Evolutionary conservation across 2,113 vertebrate species (phyloP), one percentile per base, ranked within the genome.

Genomic region (Sander lucioperca): DNA sequence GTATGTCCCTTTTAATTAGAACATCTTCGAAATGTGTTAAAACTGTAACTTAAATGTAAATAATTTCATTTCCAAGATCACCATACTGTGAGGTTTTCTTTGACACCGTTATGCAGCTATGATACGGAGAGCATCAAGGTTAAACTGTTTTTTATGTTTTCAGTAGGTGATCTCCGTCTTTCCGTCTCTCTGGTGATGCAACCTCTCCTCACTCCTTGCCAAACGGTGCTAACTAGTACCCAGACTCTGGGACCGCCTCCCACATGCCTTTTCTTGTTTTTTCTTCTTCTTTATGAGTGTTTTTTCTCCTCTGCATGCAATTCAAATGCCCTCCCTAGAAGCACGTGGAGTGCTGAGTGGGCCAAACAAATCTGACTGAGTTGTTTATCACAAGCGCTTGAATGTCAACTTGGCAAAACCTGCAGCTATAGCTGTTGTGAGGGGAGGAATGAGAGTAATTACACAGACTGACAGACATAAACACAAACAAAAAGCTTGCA

Each of bases 391-490:
- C 79, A 51, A 65, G 62, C 58, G 47, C 73, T 88, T 69, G 77
- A 88, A 90, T 88, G 89, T 91, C 86, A 90, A 81, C 88, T 89
- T 83, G 83, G 86, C 86, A 86, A 84, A 90, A 91, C 90, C 92
- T 90, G 87, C 86, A 94, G 92, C 91, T 87, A 89, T 70, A n/a
- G 77, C 84, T 79, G 86, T 36, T 91, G 82, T 82, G 85, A 82
- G 82, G 80, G 88, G 76, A 89, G 83, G 69, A 91, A 88, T 79
- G 87, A 83, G 89, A 88, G 85, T 86, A 88, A 93, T 92, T 84
- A 92, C 90, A 76, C 88, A 89, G 78, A 86, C 87, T 85, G 85
- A 88, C 88, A 91, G 61, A 91, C 88, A 79, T 80, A 89, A 69
- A 86, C 81, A 85, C 88, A 86, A 86, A 88, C 48, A 86, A 68